phyloP scores from a whole-genome alignment of 2,113 vertebrate species.

The Petaurus breviceps region DNA sequence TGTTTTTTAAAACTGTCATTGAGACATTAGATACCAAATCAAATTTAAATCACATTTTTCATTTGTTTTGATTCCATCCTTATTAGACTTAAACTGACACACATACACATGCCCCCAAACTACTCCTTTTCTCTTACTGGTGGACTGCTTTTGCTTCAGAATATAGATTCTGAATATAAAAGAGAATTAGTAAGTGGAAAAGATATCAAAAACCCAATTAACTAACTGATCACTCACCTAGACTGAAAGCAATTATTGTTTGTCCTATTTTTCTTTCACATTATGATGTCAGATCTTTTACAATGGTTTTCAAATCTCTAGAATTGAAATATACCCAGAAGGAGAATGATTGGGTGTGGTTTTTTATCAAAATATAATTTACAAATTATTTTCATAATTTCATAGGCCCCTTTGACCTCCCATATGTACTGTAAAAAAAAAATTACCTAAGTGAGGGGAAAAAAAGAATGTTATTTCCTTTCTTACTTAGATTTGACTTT shows the following conservation, averaged over 20 bases:
- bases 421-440: background rate
- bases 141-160: slow-evolving; percentile 9
- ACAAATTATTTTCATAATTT: background rate
- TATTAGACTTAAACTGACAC: background rate
- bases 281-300: background rate
- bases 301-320: background rate
- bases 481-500: background rate
- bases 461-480: background rate
- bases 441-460: background rate
- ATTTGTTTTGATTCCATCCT: background rate
- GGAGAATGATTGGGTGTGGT: background rate
- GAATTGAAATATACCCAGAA: background rate
- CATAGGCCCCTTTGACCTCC: background rate
- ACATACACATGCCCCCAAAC: background rate
- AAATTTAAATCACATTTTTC: background rate
- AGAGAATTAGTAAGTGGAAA: background rate
- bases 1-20: background rate
- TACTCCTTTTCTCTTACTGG: background rate
- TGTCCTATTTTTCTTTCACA: background rate
- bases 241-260: background rate
- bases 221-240: background rate
- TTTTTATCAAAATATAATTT: background rate
- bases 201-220: background rate
- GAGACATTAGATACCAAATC: background rate
- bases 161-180: background rate